Evolutionary conservation across 2,888 invertebrate species (phyloP), one percentile per base, ranked within the genome.

Genomic region (Cheilosia grossa): DNA sequence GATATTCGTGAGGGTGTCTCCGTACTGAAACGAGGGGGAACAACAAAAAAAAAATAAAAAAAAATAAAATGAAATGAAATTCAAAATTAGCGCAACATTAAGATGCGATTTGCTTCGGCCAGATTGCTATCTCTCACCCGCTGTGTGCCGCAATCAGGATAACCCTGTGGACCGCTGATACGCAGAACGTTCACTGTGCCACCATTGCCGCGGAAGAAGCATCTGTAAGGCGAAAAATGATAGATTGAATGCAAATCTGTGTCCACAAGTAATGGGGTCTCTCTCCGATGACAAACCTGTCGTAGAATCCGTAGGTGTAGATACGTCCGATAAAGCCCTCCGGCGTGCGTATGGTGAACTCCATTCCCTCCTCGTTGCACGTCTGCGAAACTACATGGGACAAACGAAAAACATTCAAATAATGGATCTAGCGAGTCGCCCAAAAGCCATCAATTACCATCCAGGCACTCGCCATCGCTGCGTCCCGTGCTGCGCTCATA

Each of bases 321-420:
- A 98, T 97, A 66, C 98, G 93, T 2, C 98, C 98, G 87, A 96
- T 94, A 91, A 98, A 98, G 10, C 96, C 96, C 93, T 97, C 97
- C 0, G 97, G 97, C 0, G 97, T 96, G 82, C 96, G 93, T 66
- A 98, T 93, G 0, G 97, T 97, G 90, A 98, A 98, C 90, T 97
- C 97, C 97, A 98, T 98, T 1, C 97, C 98, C 90, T 98, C 97
- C 92, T 97, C 97, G 89, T 96, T 97, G 91, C 98, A 98, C 1
- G 96, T 95, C 94, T 98, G 97, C 66, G 96, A 96, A 67, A 98
- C 97, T 97, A 58, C 89, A 73, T 30, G 30, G 30, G 88, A 61
- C 10, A 66, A 19, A 51, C 54, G 21, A 30, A 13, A 47, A 75
- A 80, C 72, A 81, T 56, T 61, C 64, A 82, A 82, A 86, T 82